Conservation (phyloP, 2,113 vertebrate genomes). For the Marmota flaviventris region DNA sequence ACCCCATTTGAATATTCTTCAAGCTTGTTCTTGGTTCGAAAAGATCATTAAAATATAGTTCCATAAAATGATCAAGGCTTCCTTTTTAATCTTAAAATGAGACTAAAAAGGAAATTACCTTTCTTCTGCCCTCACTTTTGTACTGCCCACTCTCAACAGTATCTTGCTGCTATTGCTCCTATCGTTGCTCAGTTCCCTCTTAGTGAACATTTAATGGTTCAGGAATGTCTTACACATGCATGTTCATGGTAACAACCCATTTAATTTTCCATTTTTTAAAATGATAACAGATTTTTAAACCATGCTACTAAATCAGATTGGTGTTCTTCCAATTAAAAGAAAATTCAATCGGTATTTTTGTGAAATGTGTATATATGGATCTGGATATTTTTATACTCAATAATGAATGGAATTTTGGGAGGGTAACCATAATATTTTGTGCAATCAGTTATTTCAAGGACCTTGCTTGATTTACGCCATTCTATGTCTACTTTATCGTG, state of each 20-base stretch:
- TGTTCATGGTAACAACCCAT: constrained; percentile 36
- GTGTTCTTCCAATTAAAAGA: constrained; percentile 43
- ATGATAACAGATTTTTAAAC: constrained; percentile 65
- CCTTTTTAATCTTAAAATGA: constrained; percentile 80
- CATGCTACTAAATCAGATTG: background rate
- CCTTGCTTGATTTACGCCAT: constrained; percentile 57
- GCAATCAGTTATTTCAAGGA: constrained; percentile 64
- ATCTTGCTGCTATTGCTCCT: constrained; percentile 49
- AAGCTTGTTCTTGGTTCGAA: constrained; percentile 24
- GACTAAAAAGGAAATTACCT: constrained; percentile 79
- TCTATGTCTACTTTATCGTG: constrained; percentile 48
- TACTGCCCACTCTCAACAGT: constrained; percentile 70
- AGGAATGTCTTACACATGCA: constrained; percentile 72
- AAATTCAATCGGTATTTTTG: constrained; percentile 53
- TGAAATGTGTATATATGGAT: background rate
- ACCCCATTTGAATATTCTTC: constrained; percentile 52
- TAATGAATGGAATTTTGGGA: background rate
- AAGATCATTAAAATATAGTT: constrained; percentile 70
- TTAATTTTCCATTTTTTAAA: constrained; percentile 39
- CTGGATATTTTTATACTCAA: constrained; percentile 30
- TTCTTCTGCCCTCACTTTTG: constrained; percentile 71
- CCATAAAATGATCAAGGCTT: constrained; percentile 58
- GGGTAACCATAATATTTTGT: constrained; percentile 61
- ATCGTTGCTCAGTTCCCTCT: constrained; percentile 76
- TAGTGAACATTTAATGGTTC: constrained; percentile 74